Evolutionary conservation across 1,140 invertebrate genomes (phyloP), one percentile per base, ranked within the genome.

Genomic region (Cydia pomonella): DNA sequence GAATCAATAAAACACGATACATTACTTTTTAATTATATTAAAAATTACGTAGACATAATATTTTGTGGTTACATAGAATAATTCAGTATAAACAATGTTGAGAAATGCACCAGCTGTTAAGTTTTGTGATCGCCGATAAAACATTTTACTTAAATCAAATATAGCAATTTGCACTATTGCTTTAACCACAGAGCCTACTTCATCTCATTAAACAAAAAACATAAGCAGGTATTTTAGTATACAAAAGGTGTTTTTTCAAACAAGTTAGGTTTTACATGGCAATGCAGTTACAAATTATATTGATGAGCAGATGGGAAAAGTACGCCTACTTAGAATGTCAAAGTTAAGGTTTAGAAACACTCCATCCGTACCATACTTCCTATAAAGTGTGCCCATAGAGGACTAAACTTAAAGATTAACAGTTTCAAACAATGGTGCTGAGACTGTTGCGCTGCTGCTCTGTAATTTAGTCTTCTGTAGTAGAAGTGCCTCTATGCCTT

Each of bases 31-130:
- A 90, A 90, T 77, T 66, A 71, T 76, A 76, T 89, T 89, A 89
- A 91, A 91, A 90, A 92, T 92, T 92, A 92, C 87, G 88, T 90
- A 90, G 88, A 92, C 90, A 92, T 92, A 90, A 87, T 89, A 90
- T 89, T 88, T 90, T 88, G 82, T 88, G 91, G 91, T 91, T 92
- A 92, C 86, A 92, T 91, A 90, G 83, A 90, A 87, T 92, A 85
- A 87, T 89, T 90, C 87, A 87, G 85, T 92, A 90, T 90, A 92
- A 91, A 92, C 88, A 91, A 89, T 83, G 84, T 87, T 83, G 82
- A 82, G 79, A 89, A 87, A 82, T 86, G 81, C 81, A 87, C 82
- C 90, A 89, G 84, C 83, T 73, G 74, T 86, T 84, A 81, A 80
- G 73, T 76, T 80, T 84, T 85, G 80, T 82, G 77, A 84, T 83